Conservation (phyloP, 2,888 invertebrate genomes). For the Mystacides longicornis region DNA sequence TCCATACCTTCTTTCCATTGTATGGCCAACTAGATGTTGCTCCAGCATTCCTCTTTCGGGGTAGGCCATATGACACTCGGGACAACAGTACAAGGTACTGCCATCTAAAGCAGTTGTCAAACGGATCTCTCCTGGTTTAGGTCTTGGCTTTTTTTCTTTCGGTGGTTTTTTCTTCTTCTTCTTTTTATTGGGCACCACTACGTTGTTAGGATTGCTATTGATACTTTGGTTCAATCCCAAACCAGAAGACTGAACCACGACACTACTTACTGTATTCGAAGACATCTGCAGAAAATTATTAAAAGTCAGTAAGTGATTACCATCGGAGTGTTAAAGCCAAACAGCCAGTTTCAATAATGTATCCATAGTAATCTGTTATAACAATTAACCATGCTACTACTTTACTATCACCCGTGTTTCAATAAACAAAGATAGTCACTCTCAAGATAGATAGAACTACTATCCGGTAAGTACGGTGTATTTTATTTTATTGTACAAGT, state of each 20-base stretch:
- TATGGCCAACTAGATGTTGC: conserved; percentile 81
- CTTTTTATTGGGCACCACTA: conserved; percentile 52
- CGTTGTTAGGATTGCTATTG: conserved; percentile 32
- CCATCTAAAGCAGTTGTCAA: conserved; percentile 74
- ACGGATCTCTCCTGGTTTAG: conserved; percentile 77
- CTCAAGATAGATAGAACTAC: too few species aligned
- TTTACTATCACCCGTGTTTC: too few species aligned
- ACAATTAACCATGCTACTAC: too few species aligned
- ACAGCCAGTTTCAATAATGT: too few species aligned
- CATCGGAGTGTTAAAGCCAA: too few species aligned
- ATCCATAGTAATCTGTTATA: too few species aligned
- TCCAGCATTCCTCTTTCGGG: conserved; percentile 77
- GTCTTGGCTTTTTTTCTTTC: conserved; percentile 75
- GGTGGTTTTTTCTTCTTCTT: conserved; percentile 73
- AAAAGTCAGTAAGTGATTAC: too few species aligned
- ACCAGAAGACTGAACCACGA: conserved; percentile 43
- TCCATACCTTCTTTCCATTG: conserved; percentile 61
- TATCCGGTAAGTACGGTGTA: too few species aligned
- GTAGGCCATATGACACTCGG: conserved; percentile 85
- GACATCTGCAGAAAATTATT: conserved; percentile 34
- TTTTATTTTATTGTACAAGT: too few species aligned
- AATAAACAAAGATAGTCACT: too few species aligned
- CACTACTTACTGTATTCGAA: conserved; percentile 38
- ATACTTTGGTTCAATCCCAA: conserved; percentile 40
- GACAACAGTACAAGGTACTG: conserved; percentile 78